Conservation (phyloP, 2,797 vertebrate genomes). For the Rhodeus uyekii region DNA sequence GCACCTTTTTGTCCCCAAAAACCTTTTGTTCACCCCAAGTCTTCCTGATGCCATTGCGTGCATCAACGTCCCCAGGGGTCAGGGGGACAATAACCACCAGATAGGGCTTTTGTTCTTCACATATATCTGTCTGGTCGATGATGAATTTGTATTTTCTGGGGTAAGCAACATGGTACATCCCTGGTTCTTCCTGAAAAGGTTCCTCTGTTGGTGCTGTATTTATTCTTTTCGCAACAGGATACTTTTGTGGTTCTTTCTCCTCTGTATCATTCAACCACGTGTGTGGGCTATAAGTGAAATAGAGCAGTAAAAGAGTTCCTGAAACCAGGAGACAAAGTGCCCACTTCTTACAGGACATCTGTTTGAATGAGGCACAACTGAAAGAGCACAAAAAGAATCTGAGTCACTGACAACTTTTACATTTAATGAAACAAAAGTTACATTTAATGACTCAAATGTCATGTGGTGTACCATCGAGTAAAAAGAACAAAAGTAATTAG, state of each 20-base stretch:
- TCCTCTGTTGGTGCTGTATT: background rate
- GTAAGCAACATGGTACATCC: constrained; percentile 65
- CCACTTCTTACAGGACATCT: constrained; percentile 3
- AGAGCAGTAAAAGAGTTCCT: background rate
- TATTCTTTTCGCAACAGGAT: background rate
- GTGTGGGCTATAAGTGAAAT: background rate
- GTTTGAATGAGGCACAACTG: background rate
- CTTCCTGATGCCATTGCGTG: constrained; percentile 66
- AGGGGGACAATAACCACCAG: constrained; percentile 74
- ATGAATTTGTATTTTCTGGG: constrained; percentile 69
- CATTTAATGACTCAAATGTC: background rate
- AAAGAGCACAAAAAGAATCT: background rate
- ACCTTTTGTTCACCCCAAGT: constrained; percentile 77
- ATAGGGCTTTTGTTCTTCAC: constrained; percentile 65
- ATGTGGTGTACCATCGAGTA: background rate
- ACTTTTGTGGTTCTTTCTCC: background rate
- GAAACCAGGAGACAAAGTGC: background rate
- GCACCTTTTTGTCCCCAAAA: constrained; percentile 64
- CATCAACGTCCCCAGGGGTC: background rate
- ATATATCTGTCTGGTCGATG: constrained; percentile 70
- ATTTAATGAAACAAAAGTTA: background rate
- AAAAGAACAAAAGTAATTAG: background rate
- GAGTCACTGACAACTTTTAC: background rate
- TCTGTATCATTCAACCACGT: rapidly evolving
- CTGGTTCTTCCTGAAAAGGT: background rate